Evolutionary conservation across 2,797 vertebrate species (phyloP).

Genomic region (Cacajao melanocephalus): DNA sequence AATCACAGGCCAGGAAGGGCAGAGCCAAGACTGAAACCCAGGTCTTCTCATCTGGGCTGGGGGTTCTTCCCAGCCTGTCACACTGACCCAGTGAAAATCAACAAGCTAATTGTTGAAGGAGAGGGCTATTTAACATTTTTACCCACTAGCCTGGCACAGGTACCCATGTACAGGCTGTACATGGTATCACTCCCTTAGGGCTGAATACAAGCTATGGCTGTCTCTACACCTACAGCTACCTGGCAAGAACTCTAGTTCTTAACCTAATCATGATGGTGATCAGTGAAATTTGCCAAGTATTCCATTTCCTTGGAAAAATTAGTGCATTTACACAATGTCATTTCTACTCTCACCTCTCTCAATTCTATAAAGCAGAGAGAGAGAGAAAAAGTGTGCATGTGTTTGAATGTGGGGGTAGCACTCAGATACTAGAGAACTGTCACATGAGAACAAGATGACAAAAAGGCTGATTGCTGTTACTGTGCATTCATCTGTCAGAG

Average conservation of each 20-base stretch:
- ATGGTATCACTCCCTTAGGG: neutral
- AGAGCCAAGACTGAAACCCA: neutral
- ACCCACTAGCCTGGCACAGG: neutral
- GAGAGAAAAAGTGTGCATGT: neutral
- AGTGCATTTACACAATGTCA: neutral
- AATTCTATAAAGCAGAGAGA: neutral
- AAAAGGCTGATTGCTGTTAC: slow-evolving; percentile 48
- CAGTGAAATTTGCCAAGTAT: neutral
- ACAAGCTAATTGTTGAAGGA: neutral
- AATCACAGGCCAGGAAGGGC: neutral
- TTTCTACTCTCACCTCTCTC: neutral
- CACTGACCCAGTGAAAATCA: neutral
- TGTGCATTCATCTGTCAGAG: slow-evolving; percentile 40
- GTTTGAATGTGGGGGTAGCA: neutral
- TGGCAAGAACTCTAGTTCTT: neutral
- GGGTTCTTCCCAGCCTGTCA: neutral
- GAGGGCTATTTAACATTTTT: neutral
- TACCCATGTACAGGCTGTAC: neutral
- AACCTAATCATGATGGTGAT: neutral
- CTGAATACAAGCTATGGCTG: neutral
- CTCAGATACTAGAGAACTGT: neutral
- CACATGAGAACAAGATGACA: slow-evolving; percentile 10
- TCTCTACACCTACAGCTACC: neutral
- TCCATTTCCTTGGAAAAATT: neutral
- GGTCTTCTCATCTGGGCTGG: neutral